Conservation (phyloP, 2,888 invertebrate species). For the Luffia ferchaultella region DNA sequence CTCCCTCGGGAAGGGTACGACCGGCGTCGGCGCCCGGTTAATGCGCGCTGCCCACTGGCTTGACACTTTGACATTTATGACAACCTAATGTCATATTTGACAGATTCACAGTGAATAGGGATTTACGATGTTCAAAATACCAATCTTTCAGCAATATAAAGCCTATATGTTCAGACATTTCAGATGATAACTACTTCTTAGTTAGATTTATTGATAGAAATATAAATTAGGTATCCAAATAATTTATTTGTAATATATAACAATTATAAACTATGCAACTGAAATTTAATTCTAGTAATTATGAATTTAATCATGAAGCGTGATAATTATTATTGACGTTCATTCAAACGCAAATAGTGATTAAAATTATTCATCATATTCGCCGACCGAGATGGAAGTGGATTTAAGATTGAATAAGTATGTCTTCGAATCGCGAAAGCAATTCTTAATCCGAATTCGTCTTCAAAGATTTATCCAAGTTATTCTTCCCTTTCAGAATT, state of each 20-base stretch:
- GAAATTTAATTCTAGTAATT: not conserved
- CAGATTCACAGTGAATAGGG: not conserved
- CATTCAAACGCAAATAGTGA: too few relatives aligned
- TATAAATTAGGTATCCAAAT: too few relatives aligned
- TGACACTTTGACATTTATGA: not conserved
- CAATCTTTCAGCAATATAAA: too few relatives aligned
- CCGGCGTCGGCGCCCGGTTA: not conserved
- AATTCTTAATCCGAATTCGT: conserved; percentile 8
- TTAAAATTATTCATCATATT: not conserved
- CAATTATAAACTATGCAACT: too few relatives aligned
- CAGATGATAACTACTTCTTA: too few relatives aligned
- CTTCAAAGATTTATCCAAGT: conserved; percentile 19
- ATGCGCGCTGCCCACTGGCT: not conserved
- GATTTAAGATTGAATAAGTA: not conserved
- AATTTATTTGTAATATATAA: too few relatives aligned
- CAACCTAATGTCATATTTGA: not conserved
- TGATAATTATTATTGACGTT: not conserved
- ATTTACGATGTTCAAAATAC: not conserved
- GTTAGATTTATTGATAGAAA: not conserved
- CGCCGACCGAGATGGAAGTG: not conserved
- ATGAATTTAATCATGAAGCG: not conserved
- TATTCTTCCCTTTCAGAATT: conserved; percentile 27
- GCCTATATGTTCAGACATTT: too few relatives aligned
- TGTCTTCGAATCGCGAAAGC: not conserved
- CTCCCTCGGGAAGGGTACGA: not conserved